Base-by-base conservation (phyloP, 1,140 invertebrate species). In the Diachasmimorpha longicaudata region DNA sequence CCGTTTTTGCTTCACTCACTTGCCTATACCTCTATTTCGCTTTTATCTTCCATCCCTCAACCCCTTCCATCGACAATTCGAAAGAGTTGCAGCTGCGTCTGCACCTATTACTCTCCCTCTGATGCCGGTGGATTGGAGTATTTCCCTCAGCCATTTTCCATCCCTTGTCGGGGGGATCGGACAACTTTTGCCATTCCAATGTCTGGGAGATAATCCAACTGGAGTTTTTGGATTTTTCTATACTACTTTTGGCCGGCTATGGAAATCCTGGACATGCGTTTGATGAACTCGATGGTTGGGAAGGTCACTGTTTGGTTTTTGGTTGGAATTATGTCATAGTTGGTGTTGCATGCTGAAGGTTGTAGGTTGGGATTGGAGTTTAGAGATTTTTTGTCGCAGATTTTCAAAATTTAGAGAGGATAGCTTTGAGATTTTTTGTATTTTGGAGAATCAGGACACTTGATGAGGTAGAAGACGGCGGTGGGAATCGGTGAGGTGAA, bases 131-230 rank as follows among this genome's bases (percentile, higher is more conserved):
- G 46, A 48, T 31, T 4, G 3, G 10, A 63, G 31, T 36, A 23
- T 39, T 63, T 63, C 1, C 76, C 37, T 39, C 68, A 52, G 63
- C 66, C 70, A 70, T 68, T 77, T 67, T 72, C 63, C 76, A 48
- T 31, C 58, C 36, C 52, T 55, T 39, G 14, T n/a, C 48, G n/a
- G 2, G 31, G 19, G 48, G 48, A 55, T 16, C 48, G 21, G 10
- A 10, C 58, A 81, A 85, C 83, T 85, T 83, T 85, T 81, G 80
- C 83, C 82, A 80, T 83, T 82, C 77, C 79, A 58, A 73, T 80
- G 83, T 85, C 83, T 85, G 80, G 77, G 55, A 78, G 81, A 85
- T 85, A 85, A 85, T 85, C 79, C 78, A 76, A 31, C 67, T 70
- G n/a, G 9, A n/a, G 19, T 16, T 21, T n/a, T 58, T 58, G n/a